Percentiles rank a stretch among this genome's conserved stretches.
phyloP scores from a whole-genome alignment of 2,113 vertebrate genomes.

The Campylomormyrus numenius region DNA sequence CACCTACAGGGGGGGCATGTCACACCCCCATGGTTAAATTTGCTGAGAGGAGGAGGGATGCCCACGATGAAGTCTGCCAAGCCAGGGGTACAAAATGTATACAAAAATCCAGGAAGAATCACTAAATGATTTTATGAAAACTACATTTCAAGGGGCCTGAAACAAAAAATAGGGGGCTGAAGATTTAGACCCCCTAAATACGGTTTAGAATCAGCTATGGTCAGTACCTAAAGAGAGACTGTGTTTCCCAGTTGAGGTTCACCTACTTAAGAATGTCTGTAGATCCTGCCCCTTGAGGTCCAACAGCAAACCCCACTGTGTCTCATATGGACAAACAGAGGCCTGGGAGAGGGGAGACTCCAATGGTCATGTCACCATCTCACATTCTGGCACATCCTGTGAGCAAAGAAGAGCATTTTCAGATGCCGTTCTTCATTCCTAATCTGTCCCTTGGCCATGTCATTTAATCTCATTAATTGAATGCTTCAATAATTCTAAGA shows the following conservation, averaged over 20 bases:
- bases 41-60: background rate
- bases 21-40: background rate
- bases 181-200: background rate
- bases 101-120: background rate
- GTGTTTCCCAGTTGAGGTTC: background rate
- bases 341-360: background rate
- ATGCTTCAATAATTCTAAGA: conserved; percentile 62
- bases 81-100: background rate
- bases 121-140: background rate
- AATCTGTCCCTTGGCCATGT: conserved; percentile 46
- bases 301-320: background rate
- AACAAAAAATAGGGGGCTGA: background rate
- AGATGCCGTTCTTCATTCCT: conserved; percentile 39
- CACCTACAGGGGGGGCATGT: background rate
- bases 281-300: background rate
- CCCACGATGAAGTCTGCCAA: background rate
- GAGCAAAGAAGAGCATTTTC: conserved; percentile 5
- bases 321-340: no score
- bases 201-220: background rate
- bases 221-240: background rate
- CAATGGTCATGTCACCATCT: background rate
- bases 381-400: conserved; percentile 8
- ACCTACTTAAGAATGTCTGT: background rate
- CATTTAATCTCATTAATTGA: conserved; percentile 67
- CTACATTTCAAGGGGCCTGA: background rate